Percentiles rank a stretch among this genome's conserved stretches.
These are phyloP conservation scores for Harpalus rubripes DNA, from an alignment of 2,888 invertebrate species.

Conservation along the genomic window DNA sequence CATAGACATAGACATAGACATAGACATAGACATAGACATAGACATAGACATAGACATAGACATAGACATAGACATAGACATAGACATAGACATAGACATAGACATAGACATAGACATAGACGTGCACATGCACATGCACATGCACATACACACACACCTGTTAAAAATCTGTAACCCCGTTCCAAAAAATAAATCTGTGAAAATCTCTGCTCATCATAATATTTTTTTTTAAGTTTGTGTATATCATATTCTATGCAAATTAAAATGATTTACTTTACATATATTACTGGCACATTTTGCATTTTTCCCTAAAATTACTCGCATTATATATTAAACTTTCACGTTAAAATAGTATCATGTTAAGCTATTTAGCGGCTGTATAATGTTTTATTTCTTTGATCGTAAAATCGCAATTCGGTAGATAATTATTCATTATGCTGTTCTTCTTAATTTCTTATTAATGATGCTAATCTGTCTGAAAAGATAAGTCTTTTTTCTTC, in stretches of 20 bases:
- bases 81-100: too few relatives aligned
- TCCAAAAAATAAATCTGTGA: background rate
- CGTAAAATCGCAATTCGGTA: constrained; percentile 14
- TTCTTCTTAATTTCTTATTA: constrained; percentile 2
- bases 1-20: too few relatives aligned
- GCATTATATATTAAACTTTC: constrained; percentile 1
- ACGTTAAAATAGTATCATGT: background rate
- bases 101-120: too few relatives aligned
- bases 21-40: too few relatives aligned
- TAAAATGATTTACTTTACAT: background rate
- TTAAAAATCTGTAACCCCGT: background rate
- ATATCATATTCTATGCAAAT: background rate
- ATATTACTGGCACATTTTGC: background rate
- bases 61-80: too few relatives aligned
- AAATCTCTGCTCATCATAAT: background rate
- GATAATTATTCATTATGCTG: constrained; percentile 26
- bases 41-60: too few relatives aligned
- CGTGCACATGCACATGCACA: too few relatives aligned
- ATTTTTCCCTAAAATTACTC: background rate
- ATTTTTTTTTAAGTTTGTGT: background rate
- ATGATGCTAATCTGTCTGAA: constrained; percentile 10
- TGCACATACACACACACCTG: too few relatives aligned
- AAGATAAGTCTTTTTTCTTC: constrained; percentile 18
- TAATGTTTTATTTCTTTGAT: constrained; percentile 23
- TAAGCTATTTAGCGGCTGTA: background rate